phyloP scores from a whole-genome alignment of 1,140 invertebrate genomes.

The Achroia grisella region DNA sequence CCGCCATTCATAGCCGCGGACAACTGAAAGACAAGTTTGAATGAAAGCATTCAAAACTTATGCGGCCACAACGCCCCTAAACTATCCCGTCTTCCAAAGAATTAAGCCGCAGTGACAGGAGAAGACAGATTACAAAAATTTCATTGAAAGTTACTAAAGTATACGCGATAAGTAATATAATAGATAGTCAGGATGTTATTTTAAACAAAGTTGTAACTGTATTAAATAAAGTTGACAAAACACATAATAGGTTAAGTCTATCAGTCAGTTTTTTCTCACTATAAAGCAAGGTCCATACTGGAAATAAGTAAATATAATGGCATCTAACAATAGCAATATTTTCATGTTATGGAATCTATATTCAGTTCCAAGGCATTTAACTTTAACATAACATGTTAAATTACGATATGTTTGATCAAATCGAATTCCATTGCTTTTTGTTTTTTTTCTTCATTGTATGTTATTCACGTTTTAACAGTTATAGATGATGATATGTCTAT shows the following conservation, averaged over 20 bases:
- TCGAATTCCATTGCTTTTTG: not conserved
- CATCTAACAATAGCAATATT: too few species aligned
- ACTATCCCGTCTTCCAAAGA: slow-evolving; percentile 10
- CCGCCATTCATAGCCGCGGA: slow-evolving; percentile 38
- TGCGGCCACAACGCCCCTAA: slow-evolving; percentile 16
- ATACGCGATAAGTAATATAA: too few species aligned
- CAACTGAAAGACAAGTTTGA: slow-evolving; percentile 40
- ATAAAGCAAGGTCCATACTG: too few species aligned
- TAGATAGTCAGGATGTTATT: too few species aligned
- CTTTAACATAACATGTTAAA: not conserved
- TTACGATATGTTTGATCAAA: slow-evolving; percentile 6
- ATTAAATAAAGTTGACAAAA: too few species aligned
- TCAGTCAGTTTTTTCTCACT: too few species aligned
- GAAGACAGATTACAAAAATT: slow-evolving; percentile 7
- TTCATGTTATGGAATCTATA: not conserved
- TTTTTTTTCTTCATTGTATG: too few species aligned
- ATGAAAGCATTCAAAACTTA: slow-evolving; percentile 56
- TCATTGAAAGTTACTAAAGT: not conserved
- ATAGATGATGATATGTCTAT: too few species aligned
- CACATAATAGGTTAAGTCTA: too few species aligned
- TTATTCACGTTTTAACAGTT: too few species aligned
- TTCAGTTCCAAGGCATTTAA: not conserved
- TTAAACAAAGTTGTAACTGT: too few species aligned
- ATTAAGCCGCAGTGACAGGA: slow-evolving; percentile 9
- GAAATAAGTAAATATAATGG: too few species aligned